Evolutionary conservation across 1,140 invertebrate genomes (phyloP).

Genomic region (Rhynchophorus ferrugineus): DNA sequence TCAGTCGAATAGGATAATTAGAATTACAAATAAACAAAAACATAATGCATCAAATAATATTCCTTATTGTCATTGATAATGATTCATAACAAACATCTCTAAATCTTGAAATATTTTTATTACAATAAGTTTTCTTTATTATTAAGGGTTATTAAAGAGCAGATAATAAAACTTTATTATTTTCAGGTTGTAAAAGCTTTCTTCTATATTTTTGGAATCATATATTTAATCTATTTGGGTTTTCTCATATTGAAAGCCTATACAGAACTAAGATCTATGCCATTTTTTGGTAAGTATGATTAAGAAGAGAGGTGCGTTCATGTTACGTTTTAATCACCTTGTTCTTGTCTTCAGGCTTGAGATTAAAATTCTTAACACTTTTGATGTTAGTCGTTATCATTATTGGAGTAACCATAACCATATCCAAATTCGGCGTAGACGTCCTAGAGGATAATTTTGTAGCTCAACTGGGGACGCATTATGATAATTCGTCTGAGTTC

Average conservation of each 20-base stretch:
- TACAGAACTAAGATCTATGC: slow-evolving; percentile 91
- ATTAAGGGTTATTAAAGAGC: no score
- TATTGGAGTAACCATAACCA: slow-evolving; percentile 71
- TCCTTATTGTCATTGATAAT: no score
- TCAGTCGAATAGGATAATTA: no score
- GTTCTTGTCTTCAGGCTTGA: slow-evolving; percentile 61
- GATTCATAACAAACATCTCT: no score
- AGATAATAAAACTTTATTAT: slow-evolving; percentile 11
- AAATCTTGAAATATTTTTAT: no score
- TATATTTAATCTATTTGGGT: slow-evolving; percentile 81
- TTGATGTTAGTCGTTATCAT: slow-evolving; percentile 75
- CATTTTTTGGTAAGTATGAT: slow-evolving; percentile 81
- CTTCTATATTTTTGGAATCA: slow-evolving; percentile 75
- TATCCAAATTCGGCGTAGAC: slow-evolving; percentile 77
- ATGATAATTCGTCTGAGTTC: slow-evolving; percentile 86
- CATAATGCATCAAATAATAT: no score
- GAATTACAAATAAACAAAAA: no score
- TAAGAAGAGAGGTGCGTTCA: not conserved
- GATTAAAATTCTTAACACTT: slow-evolving; percentile 84
- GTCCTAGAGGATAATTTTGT: slow-evolving; percentile 91
- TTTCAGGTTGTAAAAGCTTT: slow-evolving; percentile 77
- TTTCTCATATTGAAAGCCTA: slow-evolving; percentile 83
- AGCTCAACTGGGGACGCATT: slow-evolving; percentile 74
- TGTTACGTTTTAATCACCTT: slow-evolving; percentile 4
- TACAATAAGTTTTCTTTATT: no score